phyloP scores from a whole-genome alignment of 2,888 invertebrate genomes.

The Eilema griseolum region DNA sequence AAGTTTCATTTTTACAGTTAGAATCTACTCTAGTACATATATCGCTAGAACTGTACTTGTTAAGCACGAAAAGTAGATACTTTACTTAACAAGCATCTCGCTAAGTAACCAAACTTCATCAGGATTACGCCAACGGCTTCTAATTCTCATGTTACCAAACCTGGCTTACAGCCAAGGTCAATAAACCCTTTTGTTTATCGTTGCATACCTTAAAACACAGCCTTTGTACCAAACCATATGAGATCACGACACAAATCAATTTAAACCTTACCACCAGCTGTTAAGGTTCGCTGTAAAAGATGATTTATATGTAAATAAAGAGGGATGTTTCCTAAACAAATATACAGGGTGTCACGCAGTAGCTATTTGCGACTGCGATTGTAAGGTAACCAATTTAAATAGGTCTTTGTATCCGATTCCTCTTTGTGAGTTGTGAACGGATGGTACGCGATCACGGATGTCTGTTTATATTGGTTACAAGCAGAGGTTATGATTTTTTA shows the following conservation, averaged over 20 bases:
- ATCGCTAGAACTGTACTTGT: neutral
- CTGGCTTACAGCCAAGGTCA: constrained; percentile 82
- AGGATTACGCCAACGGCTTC: constrained; percentile 66
- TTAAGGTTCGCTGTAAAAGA: constrained; percentile 67
- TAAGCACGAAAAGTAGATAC: constrained; percentile 6
- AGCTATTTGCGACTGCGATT: constrained; percentile 69
- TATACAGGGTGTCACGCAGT: constrained; percentile 76
- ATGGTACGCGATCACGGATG: constrained; percentile 37
- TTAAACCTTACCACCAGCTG: constrained; percentile 55
- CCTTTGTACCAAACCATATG: constrained; percentile 60
- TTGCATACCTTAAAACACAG: constrained; percentile 65
- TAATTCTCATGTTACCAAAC: constrained; percentile 71
- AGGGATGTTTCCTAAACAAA: constrained; percentile 83
- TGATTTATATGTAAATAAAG: constrained; percentile 71
- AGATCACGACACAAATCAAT: constrained; percentile 57
- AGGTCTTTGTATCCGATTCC: constrained; percentile 52
- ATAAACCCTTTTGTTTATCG: constrained; percentile 77
- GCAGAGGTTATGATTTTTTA: constrained; percentile 67
- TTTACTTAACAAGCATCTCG: constrained; percentile 28
- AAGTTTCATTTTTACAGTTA: too few relatives aligned
- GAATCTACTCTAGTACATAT: neutral
- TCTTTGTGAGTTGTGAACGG: constrained; percentile 30
- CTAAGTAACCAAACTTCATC: constrained; percentile 48
- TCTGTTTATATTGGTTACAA: constrained; percentile 54
- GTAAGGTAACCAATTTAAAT: constrained; percentile 62